These are phyloP conservation scores for Drosophila ogumai DNA, from an alignment of 1,140 invertebrate genomes.

Conservation along the genomic window DNA sequence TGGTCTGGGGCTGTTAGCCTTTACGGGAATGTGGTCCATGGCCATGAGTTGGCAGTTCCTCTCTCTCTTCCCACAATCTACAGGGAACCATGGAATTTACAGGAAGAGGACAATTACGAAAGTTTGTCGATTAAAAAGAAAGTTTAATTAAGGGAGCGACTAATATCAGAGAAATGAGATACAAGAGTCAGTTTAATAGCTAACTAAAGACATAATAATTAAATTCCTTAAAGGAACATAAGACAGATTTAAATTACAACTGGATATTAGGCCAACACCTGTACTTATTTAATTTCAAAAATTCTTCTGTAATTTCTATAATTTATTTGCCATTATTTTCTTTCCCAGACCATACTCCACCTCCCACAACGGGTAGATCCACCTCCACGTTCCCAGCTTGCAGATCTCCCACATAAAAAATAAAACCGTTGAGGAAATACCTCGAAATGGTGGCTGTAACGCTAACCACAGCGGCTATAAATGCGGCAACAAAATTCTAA, in stretches of 20 bases:
- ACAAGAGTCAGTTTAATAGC: background rate
- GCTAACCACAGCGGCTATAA: conserved; percentile 17
- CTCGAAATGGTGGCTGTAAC: conserved; percentile 32
- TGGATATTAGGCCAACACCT: background rate
- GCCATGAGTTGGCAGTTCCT: conserved; percentile 37
- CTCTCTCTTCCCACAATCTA: background rate
- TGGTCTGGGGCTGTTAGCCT: conserved; percentile 3
- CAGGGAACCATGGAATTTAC: background rate
- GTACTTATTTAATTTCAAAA: background rate
- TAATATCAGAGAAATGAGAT: background rate
- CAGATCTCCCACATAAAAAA: conserved; percentile 62
- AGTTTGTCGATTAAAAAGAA: conserved; percentile 4
- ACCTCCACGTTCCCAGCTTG: background rate
- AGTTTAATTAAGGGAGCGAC: conserved; percentile 1
- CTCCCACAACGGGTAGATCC: conserved; percentile 4
- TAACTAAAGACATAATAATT: background rate
- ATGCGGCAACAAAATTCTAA: conserved; percentile 52
- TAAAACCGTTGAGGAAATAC: conserved; percentile 30
- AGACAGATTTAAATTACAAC: background rate
- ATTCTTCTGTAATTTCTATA: background rate
- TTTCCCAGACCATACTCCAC: conserved; percentile 7
- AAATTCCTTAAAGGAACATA: background rate
- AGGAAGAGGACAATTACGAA: conserved; percentile 5
- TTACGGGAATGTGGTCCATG: conserved; percentile 32
- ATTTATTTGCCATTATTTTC: conserved; percentile 9